Evolutionary conservation across 2,888 invertebrate genomes (phyloP), one percentile per base, ranked within the genome.

Genomic region (Synanthedon andrenaeformis): DNA sequence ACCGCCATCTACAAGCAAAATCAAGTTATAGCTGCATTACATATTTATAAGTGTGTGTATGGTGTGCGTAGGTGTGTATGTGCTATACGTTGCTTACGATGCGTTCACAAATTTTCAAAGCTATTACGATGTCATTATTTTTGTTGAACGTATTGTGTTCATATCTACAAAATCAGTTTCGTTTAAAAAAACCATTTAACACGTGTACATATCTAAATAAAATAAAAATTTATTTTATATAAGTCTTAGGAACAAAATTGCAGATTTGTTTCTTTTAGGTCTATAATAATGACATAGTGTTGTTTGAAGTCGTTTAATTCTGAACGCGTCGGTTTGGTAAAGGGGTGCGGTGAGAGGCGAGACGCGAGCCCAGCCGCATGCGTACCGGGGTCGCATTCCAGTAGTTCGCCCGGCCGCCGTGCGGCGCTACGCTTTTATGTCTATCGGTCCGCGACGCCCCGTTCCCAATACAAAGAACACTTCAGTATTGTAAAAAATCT

Each of bases 401-500:
- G 76, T 88, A 86, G 82, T 83, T 79, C 74, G 72, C 61, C 71
- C 72, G 74, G 69, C 70, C 73, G 72, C 82, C 80, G 82, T 76
- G 67, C 74, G 75, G 77, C 74, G 79, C 72, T 56, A 74, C 80
- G 82, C 63, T 64, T 60, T 59, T 62, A 58, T 61, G 62, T 60
- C 59, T 59, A 62, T 65, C 75, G 76, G 77, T 77, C 64, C 79
- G 72, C 74, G 69, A 73, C 74, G 68, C 72, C 74, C 64, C 72
- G 73, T 75, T 68, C 72, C 64, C 72, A 76, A 78, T 84, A 88
- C 87, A 87, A 87, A 88, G 87, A 83, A 85, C 83, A 79, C 79
- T 79, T 77, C 75, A 77, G 76, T 79, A 82, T 82, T 84, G 79
- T 82, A 84, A 86, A 86, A 35, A 86, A 85, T 81, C 82, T 80